phyloP scores from a whole-genome alignment of 1,140 invertebrate genomes.

The Temnothorax curvispinosus region DNA sequence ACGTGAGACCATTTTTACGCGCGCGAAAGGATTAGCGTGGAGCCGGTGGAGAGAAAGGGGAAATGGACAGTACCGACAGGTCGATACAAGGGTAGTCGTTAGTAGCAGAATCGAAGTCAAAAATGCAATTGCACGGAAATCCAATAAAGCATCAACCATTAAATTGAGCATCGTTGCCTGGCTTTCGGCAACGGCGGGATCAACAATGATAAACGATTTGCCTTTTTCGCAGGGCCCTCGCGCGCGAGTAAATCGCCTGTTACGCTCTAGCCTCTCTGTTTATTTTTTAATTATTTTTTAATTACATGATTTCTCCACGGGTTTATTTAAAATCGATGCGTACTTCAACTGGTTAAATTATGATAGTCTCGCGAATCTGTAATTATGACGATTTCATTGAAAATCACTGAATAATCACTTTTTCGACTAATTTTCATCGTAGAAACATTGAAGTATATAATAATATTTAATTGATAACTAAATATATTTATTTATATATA shows the following conservation, averaged over 20 bases:
- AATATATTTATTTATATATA: background rate
- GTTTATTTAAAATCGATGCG: conserved; percentile 34
- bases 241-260: conserved; percentile 61
- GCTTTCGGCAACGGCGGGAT: conserved; percentile 36
- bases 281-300: conserved; percentile 53
- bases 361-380: background rate
- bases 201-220: conserved; percentile 62
- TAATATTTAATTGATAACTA: background rate
- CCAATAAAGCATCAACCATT: conserved; percentile 80
- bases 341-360: background rate
- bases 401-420: background rate
- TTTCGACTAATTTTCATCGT: background rate
- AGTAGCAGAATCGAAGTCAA: conserved; percentile 75
- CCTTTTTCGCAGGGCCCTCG: conserved; percentile 47
- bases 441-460: background rate
- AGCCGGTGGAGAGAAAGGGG: background rate
- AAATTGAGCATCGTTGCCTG: conserved; percentile 77
- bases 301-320: background rate
- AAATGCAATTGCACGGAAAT: conserved; percentile 80
- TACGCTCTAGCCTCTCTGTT: background rate
- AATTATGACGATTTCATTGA: background rate
- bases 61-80: background rate
- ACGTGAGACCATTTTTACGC: conserved; percentile 57
- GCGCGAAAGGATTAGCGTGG: conserved; percentile 7
- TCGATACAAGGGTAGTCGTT: conserved; percentile 74